Evolutionary conservation across 2,797 vertebrate genomes (phyloP), one percentile per base, ranked within the genome.

Genomic region (Falco naumanni): DNA sequence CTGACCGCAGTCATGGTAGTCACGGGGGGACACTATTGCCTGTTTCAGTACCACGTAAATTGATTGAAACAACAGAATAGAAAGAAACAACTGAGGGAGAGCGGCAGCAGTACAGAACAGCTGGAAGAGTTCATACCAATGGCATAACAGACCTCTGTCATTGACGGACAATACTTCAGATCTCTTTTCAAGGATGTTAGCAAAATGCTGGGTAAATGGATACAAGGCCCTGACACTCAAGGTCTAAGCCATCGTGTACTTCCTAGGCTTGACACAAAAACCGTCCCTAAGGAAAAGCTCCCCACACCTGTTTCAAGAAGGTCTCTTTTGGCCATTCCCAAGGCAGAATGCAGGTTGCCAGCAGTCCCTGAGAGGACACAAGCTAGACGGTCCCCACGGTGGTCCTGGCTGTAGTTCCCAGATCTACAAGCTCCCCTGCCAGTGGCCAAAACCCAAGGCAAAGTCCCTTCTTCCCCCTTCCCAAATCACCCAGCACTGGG

Each of bases 341-440:
- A 54, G 41, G 70, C 24, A 89, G 5, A 16, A 50, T 1, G 7
- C 9, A 47, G 26, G 20, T 26, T n/a, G 11, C 25, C 41, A 63
- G 19, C 8, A 24, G 47, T 28, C 31, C 4, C 4, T 8, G 22
- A 45, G 10, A 72, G 22, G 26, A 48, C 16, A 19, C 48, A 26
- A 47, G 56, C 34, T 26, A 54, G 16, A 26, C 7, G 2, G 54
- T 19, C n/a, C 15, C 53, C 26, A 14, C 0, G 0, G n/a, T 3
- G 3, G n/a, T 41, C 21, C 21, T 1, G 0, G 13, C 11, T 54
- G 48, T 6, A 2, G 18, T 29, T 74, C 29, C 61, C 34, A 48
- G 15, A 13, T 61, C 51, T 25, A 8, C 18, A 28, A 3, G 9
- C 13, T n/a, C 39, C 34, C 31, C 4, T 2, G 1, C 8, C 29